Conservation (phyloP, 2,888 invertebrate genomes). For the Lithophane socia region DNA sequence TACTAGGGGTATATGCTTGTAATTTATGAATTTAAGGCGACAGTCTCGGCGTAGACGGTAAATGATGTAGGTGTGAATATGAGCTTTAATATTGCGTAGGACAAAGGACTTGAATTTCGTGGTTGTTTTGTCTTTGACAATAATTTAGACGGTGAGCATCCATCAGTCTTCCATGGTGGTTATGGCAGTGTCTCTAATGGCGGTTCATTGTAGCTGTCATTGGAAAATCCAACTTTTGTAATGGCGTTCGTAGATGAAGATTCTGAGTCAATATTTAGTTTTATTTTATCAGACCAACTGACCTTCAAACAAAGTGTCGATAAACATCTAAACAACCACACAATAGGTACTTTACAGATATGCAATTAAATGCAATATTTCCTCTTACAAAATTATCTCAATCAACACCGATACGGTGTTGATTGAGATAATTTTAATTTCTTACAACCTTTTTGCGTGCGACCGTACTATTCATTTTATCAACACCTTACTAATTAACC, state of each 20-base stretch:
- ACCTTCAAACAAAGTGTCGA: constrained; percentile 12
- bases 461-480: constrained; percentile 51
- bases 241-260: neutral
- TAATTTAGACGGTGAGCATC: constrained; percentile 8
- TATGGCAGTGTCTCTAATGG: neutral
- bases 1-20: constrained; percentile 65
- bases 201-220: neutral
- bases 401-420: constrained; percentile 50
- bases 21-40: constrained; percentile 65
- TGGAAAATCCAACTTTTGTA: neutral
- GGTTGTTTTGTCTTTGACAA: constrained; percentile 18
- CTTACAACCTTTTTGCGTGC: constrained; percentile 44
- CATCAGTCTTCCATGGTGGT: neutral
- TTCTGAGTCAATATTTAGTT: neutral
- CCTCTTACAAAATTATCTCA: constrained; percentile 49
- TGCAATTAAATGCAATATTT: constrained; percentile 30
- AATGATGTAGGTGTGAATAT: constrained; percentile 51
- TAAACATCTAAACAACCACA: constrained; percentile 14
- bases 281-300: neutral
- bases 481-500: constrained; percentile 56
- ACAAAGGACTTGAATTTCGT: constrained; percentile 24
- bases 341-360: constrained; percentile 6
- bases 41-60: constrained; percentile 33
- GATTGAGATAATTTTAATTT: too few relatives aligned
- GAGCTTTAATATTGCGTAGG: constrained; percentile 33